Evolutionary conservation across 1,140 invertebrate species (phyloP).

Genomic region (Sinonovacula constricta): DNA sequence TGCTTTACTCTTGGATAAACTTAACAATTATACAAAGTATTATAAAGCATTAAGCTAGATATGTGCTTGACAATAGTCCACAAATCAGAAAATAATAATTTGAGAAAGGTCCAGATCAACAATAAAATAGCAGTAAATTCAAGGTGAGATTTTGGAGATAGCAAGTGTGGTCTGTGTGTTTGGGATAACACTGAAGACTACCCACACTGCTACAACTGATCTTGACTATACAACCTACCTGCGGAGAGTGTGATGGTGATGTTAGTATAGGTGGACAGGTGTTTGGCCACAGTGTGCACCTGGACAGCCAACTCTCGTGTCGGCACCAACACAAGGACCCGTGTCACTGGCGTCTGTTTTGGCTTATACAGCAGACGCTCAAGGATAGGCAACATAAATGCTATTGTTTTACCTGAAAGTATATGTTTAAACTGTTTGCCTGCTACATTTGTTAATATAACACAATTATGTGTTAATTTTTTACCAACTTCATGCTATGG

Average conservation of each 20-base stretch:
- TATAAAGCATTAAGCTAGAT: no score
- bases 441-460: no score
- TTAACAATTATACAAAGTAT: no score
- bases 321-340: conserved; percentile 96
- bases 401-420: conserved; percentile 90
- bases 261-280: conserved; percentile 88
- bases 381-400: conserved; percentile 98
- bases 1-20: no score
- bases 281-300: conserved; percentile 93
- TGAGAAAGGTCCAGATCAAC: no score
- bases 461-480: no score
- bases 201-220: background rate
- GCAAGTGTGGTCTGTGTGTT: background rate
- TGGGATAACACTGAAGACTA: background rate
- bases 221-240: conserved; percentile 75
- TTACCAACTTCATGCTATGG: no score
- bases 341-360: conserved; percentile 83
- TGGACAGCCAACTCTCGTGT: conserved; percentile 98
- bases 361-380: conserved; percentile 92
- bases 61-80: no score
- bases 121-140: no score
- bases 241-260: conserved; percentile 80
- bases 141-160: background rate
- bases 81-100: no score
- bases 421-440: no score